phyloP scores from a whole-genome alignment of 2,888 invertebrate species.

The Sinhomidia bicolor region DNA sequence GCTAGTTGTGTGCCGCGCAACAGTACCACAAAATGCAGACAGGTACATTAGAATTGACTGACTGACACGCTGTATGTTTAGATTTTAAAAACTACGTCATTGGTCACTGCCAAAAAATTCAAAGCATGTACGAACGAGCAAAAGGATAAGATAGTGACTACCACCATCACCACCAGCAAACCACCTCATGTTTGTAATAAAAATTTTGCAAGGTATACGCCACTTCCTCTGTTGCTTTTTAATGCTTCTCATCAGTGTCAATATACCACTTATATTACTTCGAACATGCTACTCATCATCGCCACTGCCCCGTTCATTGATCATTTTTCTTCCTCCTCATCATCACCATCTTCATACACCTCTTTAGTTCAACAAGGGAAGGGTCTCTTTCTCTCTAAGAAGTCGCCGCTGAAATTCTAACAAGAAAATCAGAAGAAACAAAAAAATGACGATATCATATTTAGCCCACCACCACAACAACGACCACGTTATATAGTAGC shows the following conservation, averaged over 20 bases:
- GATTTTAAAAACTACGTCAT: neutral
- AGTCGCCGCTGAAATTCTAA: neutral
- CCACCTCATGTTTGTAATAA: too few relatives aligned
- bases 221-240: constrained; percentile 22
- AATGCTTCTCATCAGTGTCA: constrained; percentile 45
- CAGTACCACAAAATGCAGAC: too few relatives aligned
- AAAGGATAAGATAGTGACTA: too few relatives aligned
- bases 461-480: constrained; percentile 19
- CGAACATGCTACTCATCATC: neutral
- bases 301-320: constrained; percentile 11
- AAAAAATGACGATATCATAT: neutral
- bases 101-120: constrained; percentile 45
- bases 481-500: neutral
- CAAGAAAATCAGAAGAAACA: neutral
- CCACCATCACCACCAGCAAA: too few relatives aligned
- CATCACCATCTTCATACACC: neutral
- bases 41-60: neutral
- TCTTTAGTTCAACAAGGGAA: neutral
- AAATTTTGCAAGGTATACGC: too few relatives aligned
- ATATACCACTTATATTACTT: neutral
- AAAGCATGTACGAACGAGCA: constrained; percentile 37
- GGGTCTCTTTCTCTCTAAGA: constrained; percentile 4
- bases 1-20: too few relatives aligned
- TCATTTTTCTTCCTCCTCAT: constrained; percentile 26
- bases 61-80: neutral